These are phyloP conservation scores for Steinernema khuongi DNA, from an alignment of 1,140 invertebrate genomes.

Conservation along the genomic window DNA sequence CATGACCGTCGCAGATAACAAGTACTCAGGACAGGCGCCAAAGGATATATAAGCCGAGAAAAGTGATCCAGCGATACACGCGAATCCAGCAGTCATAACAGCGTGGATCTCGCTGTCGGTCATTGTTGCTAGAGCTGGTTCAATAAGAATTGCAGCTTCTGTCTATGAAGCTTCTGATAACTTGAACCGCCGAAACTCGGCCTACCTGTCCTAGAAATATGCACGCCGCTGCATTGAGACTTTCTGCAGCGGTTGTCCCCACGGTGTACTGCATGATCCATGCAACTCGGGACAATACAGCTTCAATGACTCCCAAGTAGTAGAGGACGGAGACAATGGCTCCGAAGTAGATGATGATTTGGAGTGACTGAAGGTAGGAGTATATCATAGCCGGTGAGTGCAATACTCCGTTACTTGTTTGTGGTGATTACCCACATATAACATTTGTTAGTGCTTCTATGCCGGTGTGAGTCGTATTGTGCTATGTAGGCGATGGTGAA, in stretches of 20 bases:
- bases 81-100: conserved; percentile 85
- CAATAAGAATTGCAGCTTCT: conserved; percentile 81
- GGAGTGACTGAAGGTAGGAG: conserved; percentile 37
- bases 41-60: conserved; percentile 68
- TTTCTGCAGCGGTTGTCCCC: conserved; percentile 81
- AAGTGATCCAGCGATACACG: conserved; percentile 84
- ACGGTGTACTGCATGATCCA: conserved; percentile 70
- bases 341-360: conserved; percentile 81
- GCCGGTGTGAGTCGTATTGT: too few relatives aligned
- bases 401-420: too few relatives aligned
- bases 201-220: conserved; percentile 79
- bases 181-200: conserved; percentile 16
- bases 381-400: too few relatives aligned
- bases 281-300: conserved; percentile 74
- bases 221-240: conserved; percentile 78
- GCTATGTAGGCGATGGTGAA: too few relatives aligned
- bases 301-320: conserved; percentile 78
- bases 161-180: conserved; percentile 64
- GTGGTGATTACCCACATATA: too few relatives aligned
- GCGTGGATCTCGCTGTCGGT: conserved; percentile 84
- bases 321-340: conserved; percentile 82
- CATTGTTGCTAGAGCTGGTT: conserved; percentile 73
- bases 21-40: conserved; percentile 56
- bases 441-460: too few relatives aligned
- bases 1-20: conserved; percentile 85